These are phyloP conservation scores for Circaetus cinerascens DNA, from an alignment of 2,113 vertebrate species.

Conservation along the genomic window DNA sequence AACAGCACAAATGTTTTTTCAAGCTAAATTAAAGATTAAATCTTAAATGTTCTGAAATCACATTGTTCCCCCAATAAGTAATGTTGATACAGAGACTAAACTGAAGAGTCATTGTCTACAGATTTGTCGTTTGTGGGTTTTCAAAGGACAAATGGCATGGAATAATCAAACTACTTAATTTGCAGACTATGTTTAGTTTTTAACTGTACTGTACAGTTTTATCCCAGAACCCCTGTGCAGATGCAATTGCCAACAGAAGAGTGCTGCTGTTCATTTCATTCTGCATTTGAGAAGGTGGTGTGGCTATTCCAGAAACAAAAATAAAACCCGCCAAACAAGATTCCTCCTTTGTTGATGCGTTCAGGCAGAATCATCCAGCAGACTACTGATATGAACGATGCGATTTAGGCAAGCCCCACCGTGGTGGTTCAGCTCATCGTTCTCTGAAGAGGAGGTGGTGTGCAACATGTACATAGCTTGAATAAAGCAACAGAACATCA, in stretches of 20 bases:
- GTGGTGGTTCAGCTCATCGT: neutral
- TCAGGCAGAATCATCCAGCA: neutral
- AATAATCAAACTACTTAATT: neutral
- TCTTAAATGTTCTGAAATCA: neutral
- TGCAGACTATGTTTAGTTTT: neutral
- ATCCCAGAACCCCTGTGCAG: neutral
- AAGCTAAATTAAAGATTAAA: neutral
- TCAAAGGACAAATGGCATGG: neutral
- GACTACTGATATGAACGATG: rapidly evolving
- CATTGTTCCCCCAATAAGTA: neutral
- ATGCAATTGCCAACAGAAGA: neutral
- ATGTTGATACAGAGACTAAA: neutral
- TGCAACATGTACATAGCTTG: neutral
- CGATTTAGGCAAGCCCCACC: neutral
- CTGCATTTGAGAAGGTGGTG: neutral
- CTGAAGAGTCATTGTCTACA: neutral
- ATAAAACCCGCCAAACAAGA: neutral
- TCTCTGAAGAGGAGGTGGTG: neutral
- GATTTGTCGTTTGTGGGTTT: neutral
- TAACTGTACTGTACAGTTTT: neutral
- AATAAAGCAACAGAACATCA: neutral
- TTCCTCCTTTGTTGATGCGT: neutral
- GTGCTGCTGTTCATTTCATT: neutral
- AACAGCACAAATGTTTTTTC: neutral
- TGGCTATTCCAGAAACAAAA: neutral